Conservation (phyloP, 2,113 vertebrate species). For the Regulus satrapa region DNA sequence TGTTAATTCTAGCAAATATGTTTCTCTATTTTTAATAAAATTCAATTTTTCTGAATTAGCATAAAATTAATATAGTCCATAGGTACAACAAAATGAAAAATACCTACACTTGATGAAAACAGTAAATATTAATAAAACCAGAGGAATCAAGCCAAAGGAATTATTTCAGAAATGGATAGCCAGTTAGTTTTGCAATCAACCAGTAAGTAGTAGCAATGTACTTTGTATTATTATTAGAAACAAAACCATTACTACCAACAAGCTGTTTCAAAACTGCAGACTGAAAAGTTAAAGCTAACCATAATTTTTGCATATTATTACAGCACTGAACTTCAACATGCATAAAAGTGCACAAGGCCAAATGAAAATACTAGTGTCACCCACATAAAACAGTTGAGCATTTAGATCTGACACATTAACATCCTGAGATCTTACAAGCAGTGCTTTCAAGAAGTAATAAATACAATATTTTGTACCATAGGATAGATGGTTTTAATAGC, state of each 20-base stretch:
- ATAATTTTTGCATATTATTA: constrained; percentile 49
- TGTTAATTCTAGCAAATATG: not conserved
- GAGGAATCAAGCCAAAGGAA: constrained; percentile 3
- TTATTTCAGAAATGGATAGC: constrained; percentile 33
- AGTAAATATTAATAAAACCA: constrained; percentile 29
- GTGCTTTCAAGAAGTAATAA: constrained; percentile 17
- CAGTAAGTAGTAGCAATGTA: constrained; percentile 22
- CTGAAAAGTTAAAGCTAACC: constrained; percentile 43
- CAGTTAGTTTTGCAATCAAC: constrained; percentile 39
- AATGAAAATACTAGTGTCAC: constrained; percentile 17
- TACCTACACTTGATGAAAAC: not conserved
- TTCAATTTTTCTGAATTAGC: constrained; percentile 1
- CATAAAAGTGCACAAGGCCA: not conserved
- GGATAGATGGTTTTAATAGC: not conserved
- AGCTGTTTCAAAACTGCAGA: constrained; percentile 46
- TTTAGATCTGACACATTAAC: constrained; percentile 42
- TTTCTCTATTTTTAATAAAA: constrained; percentile 2
- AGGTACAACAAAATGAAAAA: constrained; percentile 1
- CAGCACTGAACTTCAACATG: constrained; percentile 36
- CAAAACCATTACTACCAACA: constrained; percentile 41
- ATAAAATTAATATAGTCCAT: constrained; percentile 1
- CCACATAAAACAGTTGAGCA: constrained; percentile 1
- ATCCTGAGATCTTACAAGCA: constrained; percentile 32
- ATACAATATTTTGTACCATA: not conserved
- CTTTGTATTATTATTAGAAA: constrained; percentile 53